Base-by-base conservation (phyloP, 2,797 vertebrate genomes). In the Pagetopsis macropterus region DNA sequence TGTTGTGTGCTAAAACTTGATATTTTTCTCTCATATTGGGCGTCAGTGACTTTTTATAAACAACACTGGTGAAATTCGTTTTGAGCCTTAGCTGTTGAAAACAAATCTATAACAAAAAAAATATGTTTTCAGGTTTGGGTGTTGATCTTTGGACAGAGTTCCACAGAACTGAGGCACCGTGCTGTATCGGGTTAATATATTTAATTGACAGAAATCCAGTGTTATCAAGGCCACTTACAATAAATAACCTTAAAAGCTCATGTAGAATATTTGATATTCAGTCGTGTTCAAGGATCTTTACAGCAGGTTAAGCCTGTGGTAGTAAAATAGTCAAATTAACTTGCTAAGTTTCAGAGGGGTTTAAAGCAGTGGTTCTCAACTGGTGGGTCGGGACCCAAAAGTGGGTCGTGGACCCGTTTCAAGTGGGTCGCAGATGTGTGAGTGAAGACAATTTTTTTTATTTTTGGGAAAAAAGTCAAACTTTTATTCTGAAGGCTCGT, bases 41-140 rank as follows among this genome's bases (percentile, higher is more conserved):
- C 52, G n/a, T 17, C 2, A 12, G 1, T 37, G 59, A 46, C 14
- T 8, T 50, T 69, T 9, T 46, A 11, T 0, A 33, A 46, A 43
- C 5, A 74, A 62, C 13, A n/a, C 43, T 1, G 41, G 9, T 0
- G 21, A 64, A 68, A 75, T 69, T 5, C 14, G 21, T 27, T 61
- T 40, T 0, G 52, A 69, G 44, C 4, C 37, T 62, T 17, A 19
- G 63, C 33, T 31, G 27, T 37, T 13, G 1, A 71, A 61, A 73
- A 68, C 50, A 40, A 59, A 75, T 75, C 57, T 9, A 54, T 69
- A 27, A 13, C 4, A 27, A 27, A 27, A 23, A 45, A 13, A 21
- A 23, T 21, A 23, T 60, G 50, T 68, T 16, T 51, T 44, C 33
- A 8, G 14, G 54, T 58, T 31, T 19, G n/a, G 1, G 9, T 41